A percentile compares a stretch with the other conserved stretches of the same genome.
Conservation (phyloP, 2,888 invertebrate species). For the Apamea crenata region DNA sequence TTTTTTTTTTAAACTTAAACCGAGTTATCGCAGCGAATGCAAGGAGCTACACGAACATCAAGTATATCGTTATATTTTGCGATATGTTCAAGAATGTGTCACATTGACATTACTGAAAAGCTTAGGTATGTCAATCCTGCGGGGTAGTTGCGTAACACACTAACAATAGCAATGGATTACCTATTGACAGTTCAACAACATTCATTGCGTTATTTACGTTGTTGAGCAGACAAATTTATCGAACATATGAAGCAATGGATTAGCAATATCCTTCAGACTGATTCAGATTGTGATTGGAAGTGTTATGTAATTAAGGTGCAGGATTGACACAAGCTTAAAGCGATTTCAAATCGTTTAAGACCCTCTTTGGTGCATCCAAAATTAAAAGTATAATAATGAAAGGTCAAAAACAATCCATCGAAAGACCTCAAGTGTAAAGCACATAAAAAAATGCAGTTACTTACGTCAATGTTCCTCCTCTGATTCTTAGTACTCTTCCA, state of each 20-base stretch:
- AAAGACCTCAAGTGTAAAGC: neutral
- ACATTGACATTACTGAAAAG: neutral
- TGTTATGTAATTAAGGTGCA: no score
- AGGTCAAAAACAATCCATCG: neutral
- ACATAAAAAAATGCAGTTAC: conserved; percentile 19
- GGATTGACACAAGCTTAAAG: neutral
- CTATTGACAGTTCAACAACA: no score
- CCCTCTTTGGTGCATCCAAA: neutral
- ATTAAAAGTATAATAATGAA: no score
- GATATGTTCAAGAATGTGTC: no score
- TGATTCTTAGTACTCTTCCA: conserved; percentile 77
- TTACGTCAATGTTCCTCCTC: conserved; percentile 64
- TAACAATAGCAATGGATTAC: no score
- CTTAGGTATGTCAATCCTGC: neutral
- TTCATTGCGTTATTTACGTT: no score
- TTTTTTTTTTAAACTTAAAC: no score
- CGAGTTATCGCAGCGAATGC: neutral
- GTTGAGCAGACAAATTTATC: no score
- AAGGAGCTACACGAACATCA: neutral
- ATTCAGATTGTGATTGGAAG: no score
- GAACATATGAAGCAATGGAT: no score
- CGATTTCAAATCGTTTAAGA: neutral
- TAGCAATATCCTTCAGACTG: no score
- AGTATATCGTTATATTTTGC: neutral
- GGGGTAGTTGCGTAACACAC: neutral